These are phyloP conservation scores for Syngnathoides biaculeatus DNA, from an alignment of 2,113 vertebrate species.

Conservation along the genomic window DNA sequence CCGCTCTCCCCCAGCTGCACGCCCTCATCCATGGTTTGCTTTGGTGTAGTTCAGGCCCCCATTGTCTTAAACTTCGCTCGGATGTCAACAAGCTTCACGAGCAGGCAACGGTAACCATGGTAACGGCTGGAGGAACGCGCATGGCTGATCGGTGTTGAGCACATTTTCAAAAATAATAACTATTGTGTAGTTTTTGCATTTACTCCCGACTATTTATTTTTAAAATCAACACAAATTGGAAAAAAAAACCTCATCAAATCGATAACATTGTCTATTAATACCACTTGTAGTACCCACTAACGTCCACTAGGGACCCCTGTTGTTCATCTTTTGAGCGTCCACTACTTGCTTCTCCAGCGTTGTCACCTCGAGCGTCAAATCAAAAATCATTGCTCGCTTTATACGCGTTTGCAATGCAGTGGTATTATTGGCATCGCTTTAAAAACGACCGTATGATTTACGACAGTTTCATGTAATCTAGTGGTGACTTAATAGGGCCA, in stretches of 20 bases:
- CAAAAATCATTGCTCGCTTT: neutral
- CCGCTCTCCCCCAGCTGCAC: conserved; percentile 66
- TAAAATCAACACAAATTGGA: neutral
- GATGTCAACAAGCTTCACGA: conserved; percentile 55
- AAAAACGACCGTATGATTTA: too few relatives aligned
- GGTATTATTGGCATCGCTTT: too few relatives aligned
- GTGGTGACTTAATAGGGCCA: too few relatives aligned
- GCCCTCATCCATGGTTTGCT: conserved; percentile 76
- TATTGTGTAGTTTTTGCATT: neutral
- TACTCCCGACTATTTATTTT: neutral
- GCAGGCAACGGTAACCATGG: conserved; percentile 65
- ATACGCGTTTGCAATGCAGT: neutral
- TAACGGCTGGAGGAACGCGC: conserved; percentile 29
- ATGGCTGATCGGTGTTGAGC: neutral
- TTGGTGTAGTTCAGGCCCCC: neutral
- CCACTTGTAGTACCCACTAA: neutral
- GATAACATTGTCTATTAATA: neutral
- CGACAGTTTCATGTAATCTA: too few relatives aligned
- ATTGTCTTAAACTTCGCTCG: conserved; percentile 48
- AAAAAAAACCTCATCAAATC: neutral
- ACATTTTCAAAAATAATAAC: neutral
- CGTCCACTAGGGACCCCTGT: conserved; percentile 49
- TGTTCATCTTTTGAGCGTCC: conserved; percentile 25
- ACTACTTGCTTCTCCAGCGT: neutral
- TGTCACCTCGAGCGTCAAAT: neutral